Base-by-base conservation (phyloP, 2,797 vertebrate species). In the Sebastolobus alascanus region DNA sequence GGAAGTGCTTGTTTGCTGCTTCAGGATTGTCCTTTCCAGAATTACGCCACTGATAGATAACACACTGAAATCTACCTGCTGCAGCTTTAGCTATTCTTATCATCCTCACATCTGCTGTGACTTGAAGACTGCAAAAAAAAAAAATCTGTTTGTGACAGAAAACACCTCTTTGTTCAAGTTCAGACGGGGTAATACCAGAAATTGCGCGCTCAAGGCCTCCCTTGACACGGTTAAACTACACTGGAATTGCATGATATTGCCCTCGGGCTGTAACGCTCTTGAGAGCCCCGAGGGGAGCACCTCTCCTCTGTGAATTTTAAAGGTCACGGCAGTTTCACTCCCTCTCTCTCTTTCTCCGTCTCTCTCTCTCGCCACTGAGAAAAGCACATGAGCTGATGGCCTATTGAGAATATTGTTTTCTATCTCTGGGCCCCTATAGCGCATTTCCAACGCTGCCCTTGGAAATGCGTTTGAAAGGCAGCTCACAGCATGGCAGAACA, bases 331-430 rank as follows among this genome's bases (percentile, higher is more conserved):
- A 86, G 86, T 93, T 89, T 83, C 80, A 38, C 70, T 86, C 74
- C 54, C 67, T 43, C 66, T 55, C 64, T 66, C 75, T 83, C 74
- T 67, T 59, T 76, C 69, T 86, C 64, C 72, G 74, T 77, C 67
- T 74, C 74, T 84, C 83, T 68, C 68, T 82, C 80, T 82, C 75
- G 55, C 71, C 84, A 80, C 85, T 65, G 86, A 89, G 88, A 88
- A 87, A 90, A 88, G 87, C 90, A 90, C 90, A 91, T 84, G 89
- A 94, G 90, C 89, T 74, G 86, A 85, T 80, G 83, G 92, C 85
- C 93, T 83, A 86, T 90, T 86, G 93, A 95, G 91, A 92, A 93
- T 91, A 93, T 91, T 90, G 85, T 93, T 94, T 90, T 93, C 86
- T 75, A 90, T 91, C 90, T 86, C 75, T 29, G 63, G 75, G 86